These are phyloP conservation scores for Manis javanica DNA, from an alignment of 2,797 vertebrate genomes.

Conservation along the genomic window DNA sequence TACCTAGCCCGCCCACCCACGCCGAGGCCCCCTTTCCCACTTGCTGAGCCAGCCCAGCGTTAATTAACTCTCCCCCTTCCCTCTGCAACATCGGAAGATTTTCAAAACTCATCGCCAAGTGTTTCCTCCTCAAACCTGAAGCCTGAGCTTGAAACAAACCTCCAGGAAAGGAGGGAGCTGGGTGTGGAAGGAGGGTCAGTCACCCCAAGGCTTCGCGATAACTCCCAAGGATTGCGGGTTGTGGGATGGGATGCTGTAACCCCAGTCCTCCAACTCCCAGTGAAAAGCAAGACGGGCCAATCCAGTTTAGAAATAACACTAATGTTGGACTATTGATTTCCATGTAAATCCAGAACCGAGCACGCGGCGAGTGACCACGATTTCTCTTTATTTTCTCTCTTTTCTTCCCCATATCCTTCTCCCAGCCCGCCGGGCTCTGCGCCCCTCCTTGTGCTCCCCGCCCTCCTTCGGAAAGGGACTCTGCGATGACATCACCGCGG, in stretches of 20 bases:
- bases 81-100: constrained; percentile 3
- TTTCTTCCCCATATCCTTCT: not conserved
- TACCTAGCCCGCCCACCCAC: constrained; percentile 70
- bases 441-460: not conserved
- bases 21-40: constrained; percentile 35
- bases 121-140: constrained; percentile 50
- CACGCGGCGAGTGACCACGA: not conserved
- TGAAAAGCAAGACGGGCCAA: not conserved
- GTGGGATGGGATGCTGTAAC: not conserved
- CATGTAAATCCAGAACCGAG: constrained; percentile 55
- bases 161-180: not conserved
- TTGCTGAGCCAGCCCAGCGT: not conserved
- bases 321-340: constrained; percentile 72
- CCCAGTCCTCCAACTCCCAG: not conserved
- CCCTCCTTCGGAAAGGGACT: constrained; percentile 16
- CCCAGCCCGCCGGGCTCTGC: not conserved
- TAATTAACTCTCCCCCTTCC: constrained; percentile 53
- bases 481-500: constrained; percentile 71
- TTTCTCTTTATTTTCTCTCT: not conserved
- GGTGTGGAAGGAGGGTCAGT: not conserved
- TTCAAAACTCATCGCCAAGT: constrained; percentile 37
- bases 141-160: not conserved
- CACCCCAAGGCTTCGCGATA: not conserved
- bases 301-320: constrained; percentile 45
- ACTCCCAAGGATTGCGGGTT: not conserved